Conservation (phyloP, 2,797 vertebrate genomes). For the Coregonus sp. region DNA sequence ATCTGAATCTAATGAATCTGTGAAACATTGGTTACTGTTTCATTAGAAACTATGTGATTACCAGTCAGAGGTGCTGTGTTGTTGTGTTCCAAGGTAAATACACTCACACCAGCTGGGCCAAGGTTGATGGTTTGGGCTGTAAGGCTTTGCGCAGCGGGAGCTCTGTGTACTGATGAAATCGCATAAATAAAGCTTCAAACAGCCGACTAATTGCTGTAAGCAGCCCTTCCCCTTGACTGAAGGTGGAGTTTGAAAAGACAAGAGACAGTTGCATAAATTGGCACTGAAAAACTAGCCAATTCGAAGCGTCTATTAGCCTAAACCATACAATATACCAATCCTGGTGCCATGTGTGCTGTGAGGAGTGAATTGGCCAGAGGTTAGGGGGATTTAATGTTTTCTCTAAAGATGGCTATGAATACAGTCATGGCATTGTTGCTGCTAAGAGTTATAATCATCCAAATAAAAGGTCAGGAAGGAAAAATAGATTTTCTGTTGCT, state of each 20-base stretch:
- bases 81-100: constrained; percentile 50
- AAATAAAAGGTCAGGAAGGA: constrained; percentile 30
- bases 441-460: constrained; percentile 44
- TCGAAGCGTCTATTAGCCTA: background rate
- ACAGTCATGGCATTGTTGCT: constrained; percentile 3
- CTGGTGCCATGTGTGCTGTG: constrained; percentile 7
- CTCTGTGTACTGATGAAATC: constrained; percentile 41
- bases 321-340: background rate
- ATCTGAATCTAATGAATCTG: constrained; percentile 15
- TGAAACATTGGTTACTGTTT: constrained; percentile 30
- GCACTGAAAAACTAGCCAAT: constrained; percentile 2
- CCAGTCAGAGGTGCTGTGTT: constrained; percentile 47
- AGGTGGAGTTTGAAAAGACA: background rate
- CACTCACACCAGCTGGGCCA: constrained; percentile 34
- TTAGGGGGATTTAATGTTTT: background rate
- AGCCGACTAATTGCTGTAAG: constrained; percentile 42
- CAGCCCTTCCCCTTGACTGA: constrained; percentile 37
- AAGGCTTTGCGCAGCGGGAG: constrained; percentile 23
- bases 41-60: constrained; percentile 56
- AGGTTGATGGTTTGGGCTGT: constrained; percentile 38
- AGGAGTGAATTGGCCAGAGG: background rate
- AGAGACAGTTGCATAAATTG: constrained; percentile 11
- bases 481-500: constrained; percentile 33
- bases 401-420: background rate
- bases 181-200: constrained; percentile 46